Base-by-base conservation (phyloP, 2,888 invertebrate genomes). In the Dasypogon diadema region DNA sequence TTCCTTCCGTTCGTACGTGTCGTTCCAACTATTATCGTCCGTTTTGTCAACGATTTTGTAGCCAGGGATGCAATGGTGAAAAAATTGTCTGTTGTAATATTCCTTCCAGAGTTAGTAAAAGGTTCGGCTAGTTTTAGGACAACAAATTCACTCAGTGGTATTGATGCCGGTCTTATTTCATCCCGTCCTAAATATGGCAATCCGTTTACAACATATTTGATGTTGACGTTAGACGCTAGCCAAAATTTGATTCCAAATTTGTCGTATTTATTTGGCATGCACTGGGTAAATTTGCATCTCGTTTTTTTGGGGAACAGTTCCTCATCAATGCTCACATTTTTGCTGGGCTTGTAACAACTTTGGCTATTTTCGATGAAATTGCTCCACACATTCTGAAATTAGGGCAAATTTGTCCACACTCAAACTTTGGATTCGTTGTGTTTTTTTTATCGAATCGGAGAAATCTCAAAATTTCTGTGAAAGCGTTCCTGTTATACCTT, bases 301-400 rank as follows among this genome's bases (percentile, higher is more conserved):
- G 79, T 70, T 76, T 81, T 81, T 0, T 78, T 75, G 14, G 79
- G 79, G 76, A 81, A 81, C n/a, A 81, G 74, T 48, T 82, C 80
- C 75, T 82, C 80, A 37, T 80, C 79, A 8, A 80, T 60, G n/a
- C 78, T 77, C 16, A 81, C 30, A 77, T 79, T 48, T 76, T 42
- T 21, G 24, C 63, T 76, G 26, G 81, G 79, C 75, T 79, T 77
- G 72, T 80, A 80, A 58, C 58, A 74, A 4, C 12, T 30, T 75
- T 68, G 70, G 21, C 74, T 58, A 14, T 74, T 74, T 22, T 55
- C 55, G 24, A 24, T 22, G 24, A 55, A 55, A 2, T 22, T 12
- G n/a, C 24, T 12, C 55, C 55, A 55, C 12, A 55, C 10, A n/a
- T 22, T 22, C 3, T 22, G 55, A 55, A 12, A 22, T 12, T 4